Evolutionary conservation across 2,113 vertebrate species (phyloP).

Genomic region (Gadus chalcogrammus): DNA sequence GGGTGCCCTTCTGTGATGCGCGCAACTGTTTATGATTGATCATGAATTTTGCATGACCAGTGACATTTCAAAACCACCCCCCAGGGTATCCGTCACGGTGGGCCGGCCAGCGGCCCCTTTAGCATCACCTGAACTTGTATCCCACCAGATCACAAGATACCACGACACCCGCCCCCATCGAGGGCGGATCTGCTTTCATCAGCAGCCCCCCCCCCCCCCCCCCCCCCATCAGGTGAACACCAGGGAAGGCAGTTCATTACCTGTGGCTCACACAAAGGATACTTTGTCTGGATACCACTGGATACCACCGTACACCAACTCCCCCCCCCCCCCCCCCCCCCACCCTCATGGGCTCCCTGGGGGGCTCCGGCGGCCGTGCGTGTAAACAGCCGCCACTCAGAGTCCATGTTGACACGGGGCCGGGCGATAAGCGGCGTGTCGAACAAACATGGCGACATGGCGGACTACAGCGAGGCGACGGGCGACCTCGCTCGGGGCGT

Average conservation of each 20-base stretch:
- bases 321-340: too few species aligned
- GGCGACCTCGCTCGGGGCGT: neutral
- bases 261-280: conserved; percentile 29
- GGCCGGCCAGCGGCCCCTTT: conserved; percentile 9
- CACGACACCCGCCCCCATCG: neutral
- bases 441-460: conserved; percentile 12
- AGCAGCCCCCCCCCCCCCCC: conserved; percentile 28
- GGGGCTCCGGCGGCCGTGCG: neutral
- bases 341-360: too few species aligned
- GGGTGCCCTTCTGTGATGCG: conserved; percentile 48
- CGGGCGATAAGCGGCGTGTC: conserved; percentile 27
- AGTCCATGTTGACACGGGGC: conserved; percentile 21
- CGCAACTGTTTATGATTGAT: conserved; percentile 64
- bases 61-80: conserved; percentile 61
- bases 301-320: too few species aligned
- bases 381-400: neutral
- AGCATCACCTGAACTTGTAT: conserved; percentile 28
- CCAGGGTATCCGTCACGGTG: conserved; percentile 25
- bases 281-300: conserved; percentile 20
- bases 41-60: conserved; percentile 75
- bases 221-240: conserved; percentile 26
- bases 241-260: conserved; percentile 49
- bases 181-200: conserved; percentile 59
- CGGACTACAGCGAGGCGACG: neutral
- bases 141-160: conserved; percentile 26